Evolutionary conservation across 2,113 vertebrate genomes (phyloP).

Genomic region (Oriolus oriolus): DNA sequence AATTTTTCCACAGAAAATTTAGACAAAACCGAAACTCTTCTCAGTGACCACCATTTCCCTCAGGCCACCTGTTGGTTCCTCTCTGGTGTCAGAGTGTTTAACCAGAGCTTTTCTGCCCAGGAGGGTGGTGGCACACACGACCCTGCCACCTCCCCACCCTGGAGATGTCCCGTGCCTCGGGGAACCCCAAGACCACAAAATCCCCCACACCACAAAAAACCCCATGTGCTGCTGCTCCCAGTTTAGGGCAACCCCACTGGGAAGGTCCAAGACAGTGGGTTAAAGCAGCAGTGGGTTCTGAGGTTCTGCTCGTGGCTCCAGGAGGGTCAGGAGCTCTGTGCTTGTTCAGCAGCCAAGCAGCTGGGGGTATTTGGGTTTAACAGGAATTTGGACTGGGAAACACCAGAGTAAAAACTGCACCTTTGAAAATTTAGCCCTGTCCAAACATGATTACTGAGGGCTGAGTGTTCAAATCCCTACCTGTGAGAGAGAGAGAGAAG

Average conservation of each 20-base stretch:
- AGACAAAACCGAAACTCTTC: background rate
- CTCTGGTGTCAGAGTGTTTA: background rate
- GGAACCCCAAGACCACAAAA: background rate
- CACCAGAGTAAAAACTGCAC: fast-evolving
- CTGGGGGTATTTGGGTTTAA: background rate
- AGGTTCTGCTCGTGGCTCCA: background rate
- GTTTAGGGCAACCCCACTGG: background rate
- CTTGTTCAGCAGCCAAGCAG: background rate
- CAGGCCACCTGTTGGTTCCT: background rate
- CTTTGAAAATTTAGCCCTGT: background rate
- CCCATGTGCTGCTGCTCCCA: background rate
- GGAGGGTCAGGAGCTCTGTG: background rate
- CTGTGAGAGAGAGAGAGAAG: no score
- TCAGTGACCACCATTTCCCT: background rate
- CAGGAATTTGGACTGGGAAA: background rate
- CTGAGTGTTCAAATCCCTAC: background rate
- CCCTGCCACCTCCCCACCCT: background rate
- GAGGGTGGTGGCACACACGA: background rate
- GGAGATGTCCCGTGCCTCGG: fast-evolving
- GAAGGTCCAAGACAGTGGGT: background rate
- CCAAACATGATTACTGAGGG: background rate
- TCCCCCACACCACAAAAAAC: background rate
- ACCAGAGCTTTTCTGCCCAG: background rate
- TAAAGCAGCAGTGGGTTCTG: background rate
- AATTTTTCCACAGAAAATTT: background rate